phyloP scores from a whole-genome alignment of 1,140 invertebrate species.

The Euglossa dilemma region DNA sequence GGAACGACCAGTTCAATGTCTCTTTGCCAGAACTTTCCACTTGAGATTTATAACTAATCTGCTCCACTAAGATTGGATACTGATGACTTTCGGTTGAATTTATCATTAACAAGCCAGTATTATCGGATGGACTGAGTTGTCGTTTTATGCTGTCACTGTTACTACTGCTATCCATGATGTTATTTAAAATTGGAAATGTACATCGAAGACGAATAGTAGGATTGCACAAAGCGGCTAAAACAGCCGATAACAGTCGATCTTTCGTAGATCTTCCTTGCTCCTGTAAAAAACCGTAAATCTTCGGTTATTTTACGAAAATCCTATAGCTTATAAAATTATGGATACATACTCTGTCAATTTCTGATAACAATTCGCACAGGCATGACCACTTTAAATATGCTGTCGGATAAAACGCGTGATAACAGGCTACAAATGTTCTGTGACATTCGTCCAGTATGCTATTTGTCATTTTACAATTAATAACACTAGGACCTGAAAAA shows the following conservation, averaged over 20 bases:
- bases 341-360: constrained; percentile 88
- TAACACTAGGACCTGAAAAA: constrained; percentile 48
- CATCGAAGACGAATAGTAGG: constrained; percentile 90
- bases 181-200: constrained; percentile 88
- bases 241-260: constrained; percentile 90
- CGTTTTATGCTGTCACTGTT: constrained; percentile 81
- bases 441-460: constrained; percentile 95
- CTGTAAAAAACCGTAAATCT: constrained; percentile 45
- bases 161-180: constrained; percentile 81
- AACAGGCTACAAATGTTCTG: constrained; percentile 94
- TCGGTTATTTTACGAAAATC: neutral
- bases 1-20: constrained; percentile 87
- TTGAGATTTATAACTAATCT: constrained; percentile 88
- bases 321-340: neutral
- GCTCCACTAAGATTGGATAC: constrained; percentile 91
- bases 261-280: constrained; percentile 80
- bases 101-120: constrained; percentile 87
- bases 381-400: constrained; percentile 96
- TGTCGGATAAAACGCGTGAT: constrained; percentile 98
- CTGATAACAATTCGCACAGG: constrained; percentile 91
- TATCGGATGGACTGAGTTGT: constrained; percentile 87
- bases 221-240: constrained; percentile 91
- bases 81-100: constrained; percentile 88
- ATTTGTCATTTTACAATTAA: constrained; percentile 83
- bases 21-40: constrained; percentile 78